Percentiles rank a stretch among this genome's conserved stretches.
Conservation (phyloP, 30 jellyfish, hydroid and myxozoan species). For the Chironex yamaguchii region DNA sequence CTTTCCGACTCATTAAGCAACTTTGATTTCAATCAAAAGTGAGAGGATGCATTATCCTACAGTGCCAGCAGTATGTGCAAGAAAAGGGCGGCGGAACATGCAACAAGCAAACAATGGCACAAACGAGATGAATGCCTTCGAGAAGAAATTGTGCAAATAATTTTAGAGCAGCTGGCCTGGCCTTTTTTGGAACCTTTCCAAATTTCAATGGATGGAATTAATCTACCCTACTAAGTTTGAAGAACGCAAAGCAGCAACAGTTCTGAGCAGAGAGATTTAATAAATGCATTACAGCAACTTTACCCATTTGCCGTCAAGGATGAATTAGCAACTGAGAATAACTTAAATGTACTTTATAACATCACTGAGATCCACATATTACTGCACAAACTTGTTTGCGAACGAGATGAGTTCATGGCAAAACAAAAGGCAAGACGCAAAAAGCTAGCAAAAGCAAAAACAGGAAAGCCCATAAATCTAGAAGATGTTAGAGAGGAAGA, state of each 20-base stretch:
- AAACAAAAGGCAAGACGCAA: slow-evolving; percentile 10
- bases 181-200: not conserved
- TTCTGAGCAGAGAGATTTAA: not conserved
- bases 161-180: slow-evolving; percentile 20
- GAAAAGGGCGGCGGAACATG: slow-evolving; percentile 21
- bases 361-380: not conserved
- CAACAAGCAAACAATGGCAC: not conserved
- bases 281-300: not conserved
- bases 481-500: not conserved
- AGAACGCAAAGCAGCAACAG: not conserved
- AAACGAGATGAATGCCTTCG: not conserved
- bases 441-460: slow-evolving; percentile 4
- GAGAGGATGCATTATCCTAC: slow-evolving; percentile 35
- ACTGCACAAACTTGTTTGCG: not conserved
- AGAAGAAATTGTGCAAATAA: not conserved
- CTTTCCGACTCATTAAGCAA: not conserved
- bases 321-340: not conserved
- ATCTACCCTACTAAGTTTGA: slow-evolving; percentile 2
- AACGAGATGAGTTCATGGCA: not conserved
- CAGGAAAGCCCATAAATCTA: no score
- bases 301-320: slow-evolving; percentile 41
- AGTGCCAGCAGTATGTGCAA: slow-evolving; percentile 1
- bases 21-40: not conserved
- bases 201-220: slow-evolving; percentile 20
- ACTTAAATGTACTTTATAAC: slow-evolving; percentile 6